These are phyloP conservation scores for Triplophysa siluroides DNA, from an alignment of 2,113 vertebrate species.

Conservation along the genomic window DNA sequence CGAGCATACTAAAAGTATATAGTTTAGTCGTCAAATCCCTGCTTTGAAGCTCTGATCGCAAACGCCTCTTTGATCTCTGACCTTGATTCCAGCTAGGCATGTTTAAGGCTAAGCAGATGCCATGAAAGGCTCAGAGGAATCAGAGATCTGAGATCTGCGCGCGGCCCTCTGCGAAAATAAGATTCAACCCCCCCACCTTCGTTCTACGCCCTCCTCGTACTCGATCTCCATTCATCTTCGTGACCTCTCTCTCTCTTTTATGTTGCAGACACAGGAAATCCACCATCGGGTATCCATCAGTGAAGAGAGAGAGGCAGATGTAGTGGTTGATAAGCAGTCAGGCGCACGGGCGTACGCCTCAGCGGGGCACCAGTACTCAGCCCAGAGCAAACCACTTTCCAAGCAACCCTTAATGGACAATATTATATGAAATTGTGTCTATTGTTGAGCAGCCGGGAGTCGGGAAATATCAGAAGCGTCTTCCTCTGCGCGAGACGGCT, in stretches of 20 bases:
- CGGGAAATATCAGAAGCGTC: constrained; percentile 19
- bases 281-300: constrained; percentile 51
- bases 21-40: constrained; percentile 52
- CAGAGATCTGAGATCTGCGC: constrained; percentile 50
- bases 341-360: not conserved
- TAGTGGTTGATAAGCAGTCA: constrained; percentile 12
- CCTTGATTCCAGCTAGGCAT: constrained; percentile 64
- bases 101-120: constrained; percentile 63
- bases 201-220: constrained; percentile 23
- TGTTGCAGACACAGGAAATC: constrained; percentile 47
- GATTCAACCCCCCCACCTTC: constrained; percentile 16
- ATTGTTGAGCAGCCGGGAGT: constrained; percentile 7
- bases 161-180: constrained; percentile 37
- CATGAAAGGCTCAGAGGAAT: constrained; percentile 50
- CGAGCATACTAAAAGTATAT: constrained; percentile 48
- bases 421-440: constrained; percentile 29
- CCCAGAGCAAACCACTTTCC: constrained; percentile 15
- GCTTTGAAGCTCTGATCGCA: constrained; percentile 66
- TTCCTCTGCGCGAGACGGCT: not conserved
- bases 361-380: not conserved
- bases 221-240: not conserved
- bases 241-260: constrained; percentile 33
- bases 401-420: constrained; percentile 12
- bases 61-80: constrained; percentile 66
- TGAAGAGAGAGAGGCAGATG: not conserved